Conservation (phyloP, 2,113 vertebrate species). For the Glaucomys volans region DNA sequence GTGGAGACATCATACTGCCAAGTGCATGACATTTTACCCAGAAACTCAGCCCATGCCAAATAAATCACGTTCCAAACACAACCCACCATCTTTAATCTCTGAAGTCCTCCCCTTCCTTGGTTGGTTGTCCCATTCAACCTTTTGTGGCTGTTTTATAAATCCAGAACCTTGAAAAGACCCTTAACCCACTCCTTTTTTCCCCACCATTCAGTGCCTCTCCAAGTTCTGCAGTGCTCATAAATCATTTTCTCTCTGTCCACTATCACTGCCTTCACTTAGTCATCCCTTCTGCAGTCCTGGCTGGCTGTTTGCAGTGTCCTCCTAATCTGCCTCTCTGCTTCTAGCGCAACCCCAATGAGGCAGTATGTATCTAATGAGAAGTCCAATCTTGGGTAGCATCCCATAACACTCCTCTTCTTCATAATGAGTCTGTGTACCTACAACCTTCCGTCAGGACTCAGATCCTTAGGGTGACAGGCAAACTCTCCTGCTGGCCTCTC, state of each 20-base stretch:
- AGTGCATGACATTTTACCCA: background rate
- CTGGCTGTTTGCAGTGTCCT: background rate
- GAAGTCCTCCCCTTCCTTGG: background rate
- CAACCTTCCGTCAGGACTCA: background rate
- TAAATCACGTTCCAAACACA: background rate
- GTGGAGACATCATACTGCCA: background rate
- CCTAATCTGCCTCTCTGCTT: background rate
- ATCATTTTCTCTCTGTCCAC: background rate
- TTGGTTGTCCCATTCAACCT: background rate
- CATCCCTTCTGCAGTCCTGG: background rate
- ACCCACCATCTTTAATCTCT: background rate
- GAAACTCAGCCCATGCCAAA: background rate
- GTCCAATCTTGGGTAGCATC: background rate
- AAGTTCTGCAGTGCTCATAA: background rate
- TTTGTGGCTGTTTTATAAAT: background rate
- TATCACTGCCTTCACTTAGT: background rate
- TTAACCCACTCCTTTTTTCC: background rate
- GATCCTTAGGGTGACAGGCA: background rate
- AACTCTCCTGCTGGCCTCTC: background rate
- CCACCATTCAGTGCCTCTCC: background rate
- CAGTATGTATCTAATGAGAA: background rate
- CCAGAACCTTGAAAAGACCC: background rate
- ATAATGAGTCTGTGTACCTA: background rate
- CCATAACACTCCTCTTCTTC: background rate
- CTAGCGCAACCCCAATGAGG: background rate